Evolutionary conservation across 1,140 invertebrate genomes (phyloP).

Genomic region (Calliopsis andreniformis): DNA sequence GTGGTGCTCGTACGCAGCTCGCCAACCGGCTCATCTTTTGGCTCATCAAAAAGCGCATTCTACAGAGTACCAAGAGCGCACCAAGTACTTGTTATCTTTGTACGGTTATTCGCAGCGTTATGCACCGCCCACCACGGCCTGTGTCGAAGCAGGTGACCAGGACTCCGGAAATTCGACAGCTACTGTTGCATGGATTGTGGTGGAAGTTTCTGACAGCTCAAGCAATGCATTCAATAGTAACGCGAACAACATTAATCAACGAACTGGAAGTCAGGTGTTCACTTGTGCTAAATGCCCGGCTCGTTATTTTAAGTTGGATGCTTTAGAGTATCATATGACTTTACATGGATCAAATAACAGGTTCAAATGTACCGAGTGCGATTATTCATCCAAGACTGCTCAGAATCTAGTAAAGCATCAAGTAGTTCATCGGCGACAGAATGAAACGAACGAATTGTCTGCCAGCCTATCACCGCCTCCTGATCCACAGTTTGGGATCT

Average conservation of each 20-base stretch:
- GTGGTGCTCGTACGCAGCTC: slow-evolving; percentile 89
- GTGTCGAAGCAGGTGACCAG: slow-evolving; percentile 74
- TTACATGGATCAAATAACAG: slow-evolving; percentile 86
- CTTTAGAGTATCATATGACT: slow-evolving; percentile 88
- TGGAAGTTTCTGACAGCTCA: slow-evolving; percentile 57
- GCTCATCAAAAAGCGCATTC: slow-evolving; percentile 90
- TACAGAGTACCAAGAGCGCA: slow-evolving; percentile 90
- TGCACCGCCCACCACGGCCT: slow-evolving; percentile 84
- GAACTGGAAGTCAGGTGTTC: slow-evolving; percentile 75
- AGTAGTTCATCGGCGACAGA: slow-evolving; percentile 83
- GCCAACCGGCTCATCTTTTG: slow-evolving; percentile 86
- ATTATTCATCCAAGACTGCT: slow-evolving; percentile 90
- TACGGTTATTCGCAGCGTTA: slow-evolving; percentile 85
- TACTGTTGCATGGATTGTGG: slow-evolving; percentile 76
- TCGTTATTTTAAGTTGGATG: slow-evolving; percentile 86
- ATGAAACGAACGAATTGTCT: slow-evolving; percentile 54
- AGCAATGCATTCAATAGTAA: neutral
- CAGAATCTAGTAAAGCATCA: slow-evolving; percentile 90
- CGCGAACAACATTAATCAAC: slow-evolving; percentile 19
- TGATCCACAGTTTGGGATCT: slow-evolving; percentile 85
- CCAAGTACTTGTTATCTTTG: slow-evolving; percentile 86
- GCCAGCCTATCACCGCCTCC: slow-evolving; percentile 62
- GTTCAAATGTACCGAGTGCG: slow-evolving; percentile 91
- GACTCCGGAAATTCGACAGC: slow-evolving; percentile 13
- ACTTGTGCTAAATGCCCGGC: slow-evolving; percentile 86